Evolutionary conservation across 2,113 vertebrate species (phyloP).

Genomic region (Elanus axillaris): DNA sequence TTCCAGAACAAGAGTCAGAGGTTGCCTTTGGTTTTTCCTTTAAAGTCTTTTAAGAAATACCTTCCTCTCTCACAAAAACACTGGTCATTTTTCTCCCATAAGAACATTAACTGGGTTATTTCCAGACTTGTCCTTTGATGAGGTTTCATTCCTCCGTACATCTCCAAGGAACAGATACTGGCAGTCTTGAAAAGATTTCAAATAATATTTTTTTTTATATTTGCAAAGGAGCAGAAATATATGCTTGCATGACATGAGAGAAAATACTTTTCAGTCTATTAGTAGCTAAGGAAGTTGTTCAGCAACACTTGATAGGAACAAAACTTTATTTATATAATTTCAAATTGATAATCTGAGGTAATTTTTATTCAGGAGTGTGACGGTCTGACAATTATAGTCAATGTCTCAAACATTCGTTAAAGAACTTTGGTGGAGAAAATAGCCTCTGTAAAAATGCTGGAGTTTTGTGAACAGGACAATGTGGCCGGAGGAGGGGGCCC

Average conservation of each 20-base stretch:
- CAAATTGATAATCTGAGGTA: neutral
- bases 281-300: neutral
- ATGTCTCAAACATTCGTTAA: no score
- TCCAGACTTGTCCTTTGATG: neutral
- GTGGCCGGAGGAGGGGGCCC: no score
- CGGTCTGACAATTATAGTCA: no score
- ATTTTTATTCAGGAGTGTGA: neutral
- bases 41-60: neutral
- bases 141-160: neutral
- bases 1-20: conserved; percentile 15
- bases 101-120: neutral
- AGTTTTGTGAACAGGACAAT: no score
- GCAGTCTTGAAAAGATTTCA: neutral
- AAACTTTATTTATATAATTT: neutral
- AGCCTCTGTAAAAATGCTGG: no score
- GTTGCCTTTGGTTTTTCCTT: conserved; percentile 18
- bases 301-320: neutral
- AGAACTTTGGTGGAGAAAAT: no score
- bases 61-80: neutral
- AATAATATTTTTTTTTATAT: neutral
- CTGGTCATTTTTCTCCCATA: neutral
- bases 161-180: neutral
- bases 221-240: neutral
- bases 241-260: neutral
- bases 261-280: neutral